phyloP scores from a whole-genome alignment of 1,140 invertebrate genomes.

The Wiebesia pumilae region DNA sequence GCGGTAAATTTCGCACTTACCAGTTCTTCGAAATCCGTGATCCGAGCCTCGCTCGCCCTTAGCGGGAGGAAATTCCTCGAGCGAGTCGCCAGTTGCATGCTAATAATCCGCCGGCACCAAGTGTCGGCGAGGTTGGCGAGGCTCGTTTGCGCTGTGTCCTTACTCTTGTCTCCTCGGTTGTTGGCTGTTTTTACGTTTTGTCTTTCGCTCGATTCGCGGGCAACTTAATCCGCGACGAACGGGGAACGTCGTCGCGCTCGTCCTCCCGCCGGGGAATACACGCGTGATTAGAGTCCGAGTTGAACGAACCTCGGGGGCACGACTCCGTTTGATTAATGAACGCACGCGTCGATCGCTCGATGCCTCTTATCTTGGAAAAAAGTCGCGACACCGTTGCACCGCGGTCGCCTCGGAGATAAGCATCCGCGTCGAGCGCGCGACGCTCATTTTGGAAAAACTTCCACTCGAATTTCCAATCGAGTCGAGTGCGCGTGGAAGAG shows the following conservation, averaged over 20 bases:
- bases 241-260: background rate
- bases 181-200: no score
- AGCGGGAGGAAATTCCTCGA: background rate
- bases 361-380: constrained; percentile 18
- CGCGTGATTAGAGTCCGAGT: constrained; percentile 21
- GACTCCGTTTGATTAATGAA: constrained; percentile 36
- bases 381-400: no score
- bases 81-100: background rate
- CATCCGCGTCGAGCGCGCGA: no score
- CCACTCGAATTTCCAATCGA: background rate
- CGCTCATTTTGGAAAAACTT: background rate
- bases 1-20: constrained; percentile 26
- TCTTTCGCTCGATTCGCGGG: background rate
- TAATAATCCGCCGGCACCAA: no score
- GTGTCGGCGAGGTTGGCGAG: no score
- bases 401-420: no score
- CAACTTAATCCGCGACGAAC: background rate
- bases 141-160: no score
- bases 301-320: constrained; percentile 31
- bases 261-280: background rate
- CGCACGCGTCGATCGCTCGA: background rate
- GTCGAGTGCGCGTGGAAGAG: no score
- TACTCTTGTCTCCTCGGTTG: background rate
- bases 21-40: constrained; percentile 14
- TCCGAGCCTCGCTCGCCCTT: background rate